Base-by-base conservation (phyloP, 2,888 invertebrate genomes). In the Dolomedes plantarius region DNA sequence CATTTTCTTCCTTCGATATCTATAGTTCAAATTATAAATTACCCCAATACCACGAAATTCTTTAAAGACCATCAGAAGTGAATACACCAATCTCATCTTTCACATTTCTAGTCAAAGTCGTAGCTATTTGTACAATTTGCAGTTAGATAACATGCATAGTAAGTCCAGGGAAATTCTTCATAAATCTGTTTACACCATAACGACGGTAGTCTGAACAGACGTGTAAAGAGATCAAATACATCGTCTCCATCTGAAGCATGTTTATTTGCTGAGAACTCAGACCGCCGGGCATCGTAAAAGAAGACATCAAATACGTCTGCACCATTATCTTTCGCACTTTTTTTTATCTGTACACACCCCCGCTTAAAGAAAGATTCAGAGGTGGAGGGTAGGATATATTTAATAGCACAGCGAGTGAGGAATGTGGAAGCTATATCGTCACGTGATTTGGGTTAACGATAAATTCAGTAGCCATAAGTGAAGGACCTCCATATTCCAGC, bases 401-500 rank as follows among this genome's bases (percentile, higher is more conserved):
- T 62, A 62, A 62, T 62, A 62, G 62, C 28, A 27, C 62, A n/a
- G n/a, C n/a, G 41, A 28, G 27, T 9, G 27, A 27, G 62, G 62
- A 7, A 32, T 39, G 68, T 23, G 39, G 68, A 27, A 68, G 19
- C 16, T 19, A 16, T 28, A 16, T 16, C 16, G 16, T n/a, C 50
- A 39, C 27, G n/a, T 28, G 62, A 27, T 68, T 39, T 74, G 81
- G 75, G 82, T 82, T 69, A 46, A 32, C 46, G 71, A 82, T 82
- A 82, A 75, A 82, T 75, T 76, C 23, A 39, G 71, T 68, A 27
- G 69, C 29, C 69, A 68, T 62, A 39, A 71, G 75, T 82, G 41
- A 68, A 64, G 13, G 27, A 16, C 27, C 41, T 39, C 41, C 3
- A 7, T 23, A 19, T 6, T 28, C 41, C 82, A n/a, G 64, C 31